phyloP scores from a whole-genome alignment of 2,888 invertebrate species.

The Melanophora roralis region DNA sequence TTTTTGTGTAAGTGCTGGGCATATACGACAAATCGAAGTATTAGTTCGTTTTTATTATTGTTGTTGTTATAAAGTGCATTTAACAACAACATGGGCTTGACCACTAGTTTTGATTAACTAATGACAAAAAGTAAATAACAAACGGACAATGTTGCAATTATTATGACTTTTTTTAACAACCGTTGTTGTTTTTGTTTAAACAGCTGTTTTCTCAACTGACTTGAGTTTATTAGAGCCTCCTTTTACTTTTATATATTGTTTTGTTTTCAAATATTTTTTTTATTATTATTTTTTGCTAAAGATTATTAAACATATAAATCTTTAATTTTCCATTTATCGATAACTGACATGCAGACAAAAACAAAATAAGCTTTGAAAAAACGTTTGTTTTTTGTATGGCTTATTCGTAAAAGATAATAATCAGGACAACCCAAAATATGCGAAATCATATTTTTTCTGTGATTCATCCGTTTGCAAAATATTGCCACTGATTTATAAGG shows the following conservation, averaged over 20 bases:
- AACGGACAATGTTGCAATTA: slow-evolving; percentile 49
- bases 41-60: background rate
- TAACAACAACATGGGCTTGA: slow-evolving; percentile 29
- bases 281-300: slow-evolving; percentile 1
- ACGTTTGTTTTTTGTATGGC: slow-evolving; percentile 7
- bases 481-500: too few relatives aligned
- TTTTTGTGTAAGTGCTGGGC: background rate
- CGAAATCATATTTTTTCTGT: too few relatives aligned
- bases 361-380: background rate
- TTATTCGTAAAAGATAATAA: slow-evolving; percentile 34
- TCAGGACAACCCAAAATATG: too few relatives aligned
- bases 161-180: slow-evolving; percentile 19
- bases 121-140: background rate
- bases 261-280: background rate
- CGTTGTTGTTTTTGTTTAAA: background rate
- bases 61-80: slow-evolving; percentile 8
- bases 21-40: slow-evolving; percentile 21
- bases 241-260: slow-evolving; percentile 33
- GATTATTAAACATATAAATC: slow-evolving; percentile 56
- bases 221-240: slow-evolving; percentile 24
- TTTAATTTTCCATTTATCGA: slow-evolving; percentile 52
- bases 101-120: slow-evolving; percentile 9
- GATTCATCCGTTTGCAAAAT: too few relatives aligned
- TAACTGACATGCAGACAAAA: slow-evolving; percentile 16
- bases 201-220: slow-evolving; percentile 20